Conservation (phyloP, 2,113 vertebrate species). For the Pygoscelis adeliae region DNA sequence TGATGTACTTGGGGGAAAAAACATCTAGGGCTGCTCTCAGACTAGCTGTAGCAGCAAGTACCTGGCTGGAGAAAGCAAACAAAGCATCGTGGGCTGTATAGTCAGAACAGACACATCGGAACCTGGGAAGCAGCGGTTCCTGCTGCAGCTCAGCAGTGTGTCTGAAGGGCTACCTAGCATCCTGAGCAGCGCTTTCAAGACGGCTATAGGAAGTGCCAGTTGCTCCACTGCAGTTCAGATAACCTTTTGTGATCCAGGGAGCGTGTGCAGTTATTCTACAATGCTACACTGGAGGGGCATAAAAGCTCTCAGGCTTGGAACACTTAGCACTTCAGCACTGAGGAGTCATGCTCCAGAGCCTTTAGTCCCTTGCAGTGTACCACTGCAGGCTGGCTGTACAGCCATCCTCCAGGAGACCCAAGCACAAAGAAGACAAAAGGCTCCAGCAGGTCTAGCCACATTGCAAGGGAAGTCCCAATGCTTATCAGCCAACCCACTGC, state of each 20-base stretch:
- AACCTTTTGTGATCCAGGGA: background rate
- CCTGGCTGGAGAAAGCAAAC: background rate
- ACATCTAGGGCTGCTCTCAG: background rate
- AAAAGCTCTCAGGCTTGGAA: background rate
- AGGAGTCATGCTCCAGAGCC: background rate
- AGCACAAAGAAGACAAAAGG: background rate
- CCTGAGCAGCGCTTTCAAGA: background rate
- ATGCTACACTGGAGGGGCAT: no score
- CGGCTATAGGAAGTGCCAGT: background rate
- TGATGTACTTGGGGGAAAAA: background rate
- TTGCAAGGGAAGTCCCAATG: background rate
- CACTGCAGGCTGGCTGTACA: background rate
- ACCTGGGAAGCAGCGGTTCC: background rate
- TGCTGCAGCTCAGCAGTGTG: background rate
- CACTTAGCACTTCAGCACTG: background rate
- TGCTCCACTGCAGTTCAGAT: background rate
- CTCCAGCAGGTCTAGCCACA: background rate
- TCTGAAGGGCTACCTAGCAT: no score
- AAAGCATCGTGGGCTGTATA: accelerated
- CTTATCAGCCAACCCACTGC: background rate
- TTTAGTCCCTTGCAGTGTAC: background rate
- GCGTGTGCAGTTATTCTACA: accelerated
- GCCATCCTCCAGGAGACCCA: background rate
- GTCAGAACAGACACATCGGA: background rate
- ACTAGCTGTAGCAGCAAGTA: background rate